A percentile compares a stretch with the other conserved stretches of the same genome.
Evolutionary conservation across 2,113 vertebrate genomes (phyloP).

Genomic region (Butorides virescens): DNA sequence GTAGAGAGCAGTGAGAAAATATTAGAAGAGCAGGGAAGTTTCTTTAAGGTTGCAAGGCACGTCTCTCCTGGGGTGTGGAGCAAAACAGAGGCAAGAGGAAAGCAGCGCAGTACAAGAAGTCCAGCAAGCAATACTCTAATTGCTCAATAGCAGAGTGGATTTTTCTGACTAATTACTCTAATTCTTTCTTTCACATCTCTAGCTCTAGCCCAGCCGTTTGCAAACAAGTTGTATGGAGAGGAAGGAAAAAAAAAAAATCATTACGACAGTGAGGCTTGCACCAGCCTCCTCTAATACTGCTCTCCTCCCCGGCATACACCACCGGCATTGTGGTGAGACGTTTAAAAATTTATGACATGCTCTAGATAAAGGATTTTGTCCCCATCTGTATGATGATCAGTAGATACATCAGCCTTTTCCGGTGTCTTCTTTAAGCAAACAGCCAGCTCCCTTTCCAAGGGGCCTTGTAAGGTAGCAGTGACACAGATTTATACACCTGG

Average conservation of each 20-base stretch:
- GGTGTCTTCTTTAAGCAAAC: background rate
- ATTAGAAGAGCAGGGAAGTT: background rate
- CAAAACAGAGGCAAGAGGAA: background rate
- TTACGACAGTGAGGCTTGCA: background rate
- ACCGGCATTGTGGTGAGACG: background rate
- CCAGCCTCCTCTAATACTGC: background rate
- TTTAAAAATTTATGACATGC: background rate
- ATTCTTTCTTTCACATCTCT: background rate
- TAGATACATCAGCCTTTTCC: background rate
- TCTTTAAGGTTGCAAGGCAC: background rate
- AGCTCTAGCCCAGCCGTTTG: background rate
- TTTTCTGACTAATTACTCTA: background rate
- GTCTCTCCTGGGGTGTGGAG: background rate
- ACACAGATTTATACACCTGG: background rate
- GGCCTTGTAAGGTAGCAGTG: background rate
- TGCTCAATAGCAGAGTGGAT: background rate
- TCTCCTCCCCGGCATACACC: background rate
- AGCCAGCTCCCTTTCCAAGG: background rate
- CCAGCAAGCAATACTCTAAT: background rate
- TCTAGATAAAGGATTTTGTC: background rate
- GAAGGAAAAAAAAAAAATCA: background rate
- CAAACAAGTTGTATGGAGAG: background rate
- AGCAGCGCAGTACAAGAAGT: background rate
- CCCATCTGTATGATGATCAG: background rate
- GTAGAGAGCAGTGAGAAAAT: background rate